Base-by-base conservation (phyloP, 2,797 vertebrate species). In the Potorous gilbertii region DNA sequence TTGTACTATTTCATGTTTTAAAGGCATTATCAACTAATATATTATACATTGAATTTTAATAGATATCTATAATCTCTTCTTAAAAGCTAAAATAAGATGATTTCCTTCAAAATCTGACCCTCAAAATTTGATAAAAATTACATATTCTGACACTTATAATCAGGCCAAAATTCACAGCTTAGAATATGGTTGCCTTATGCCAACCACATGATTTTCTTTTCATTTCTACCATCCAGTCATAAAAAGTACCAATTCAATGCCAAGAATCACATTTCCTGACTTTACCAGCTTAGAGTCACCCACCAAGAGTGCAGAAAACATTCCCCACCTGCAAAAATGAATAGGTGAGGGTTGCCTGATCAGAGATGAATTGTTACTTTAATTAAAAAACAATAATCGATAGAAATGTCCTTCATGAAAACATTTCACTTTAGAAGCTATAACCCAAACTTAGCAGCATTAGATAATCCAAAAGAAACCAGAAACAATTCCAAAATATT, bases 341-440 rank as follows among this genome's bases (percentile, higher is more conserved):
- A 94, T 95, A 50, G 54, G 93, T 14, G 96, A 81, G 55, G n/a
- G 52, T 96, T 96, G 34, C 52, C 87, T 96, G 92, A 96, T 96
- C 94, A 95, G 89, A 95, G 90, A 95, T 93, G 95, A 96, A 96
- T 97, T 95, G 97, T 95, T 90, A 95, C 94, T 98, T 97, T 97
- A 97, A 97, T 97, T 97, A 94, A 97, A 97, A 97, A 97, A 96
- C 95, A 97, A 97, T 94, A 96, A 95, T 95, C 90, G 54, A 18
- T 91, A 66, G 96, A 97, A 96, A 96, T 24, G 89, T 62, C 96
- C 94, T 92, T 31, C 90, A 87, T 91, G 46, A 95, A 96, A 97
- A 97, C 95, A 96, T 96, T 95, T 46, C 1, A 97, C 24, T 96
- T 97, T 34, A 93, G 55, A 50, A 56, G 90, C 62, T 18, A 94